Percentiles rank a stretch among this genome's conserved stretches.
Conservation (phyloP, 2,797 vertebrate genomes). For the Liparis tanakae region DNA sequence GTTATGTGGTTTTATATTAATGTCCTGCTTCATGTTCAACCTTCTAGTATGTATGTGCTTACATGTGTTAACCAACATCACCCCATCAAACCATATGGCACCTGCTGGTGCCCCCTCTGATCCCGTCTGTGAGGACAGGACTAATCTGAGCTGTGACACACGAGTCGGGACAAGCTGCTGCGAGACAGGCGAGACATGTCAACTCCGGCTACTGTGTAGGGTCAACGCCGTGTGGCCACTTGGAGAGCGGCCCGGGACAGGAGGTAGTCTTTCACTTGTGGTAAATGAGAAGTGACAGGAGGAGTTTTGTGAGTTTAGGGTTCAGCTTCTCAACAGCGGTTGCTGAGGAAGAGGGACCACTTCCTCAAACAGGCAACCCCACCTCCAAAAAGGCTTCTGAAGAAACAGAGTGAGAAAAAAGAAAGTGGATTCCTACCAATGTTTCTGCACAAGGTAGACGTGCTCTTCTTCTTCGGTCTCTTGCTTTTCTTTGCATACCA, state of each 20-base stretch:
- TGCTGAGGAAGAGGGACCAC: neutral
- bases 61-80: constrained; percentile 31
- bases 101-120: constrained; percentile 58
- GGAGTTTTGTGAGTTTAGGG: constrained; percentile 5
- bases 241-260: constrained; percentile 24
- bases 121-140: constrained; percentile 57
- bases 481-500: constrained; percentile 96
- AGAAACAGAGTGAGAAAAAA: neutral
- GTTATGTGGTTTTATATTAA: neutral
- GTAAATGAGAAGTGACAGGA: constrained; percentile 36
- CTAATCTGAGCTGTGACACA: constrained; percentile 75
- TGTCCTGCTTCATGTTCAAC: neutral
- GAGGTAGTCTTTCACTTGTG: constrained; percentile 7
- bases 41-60: constrained; percentile 2
- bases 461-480: constrained; percentile 91
- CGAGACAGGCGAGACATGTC: constrained; percentile 43
- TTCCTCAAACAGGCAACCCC: constrained; percentile 11
- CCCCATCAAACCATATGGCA: constrained; percentile 58
- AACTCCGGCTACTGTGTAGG: constrained; percentile 29
- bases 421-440: constrained; percentile 81
- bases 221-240: constrained; percentile 45
- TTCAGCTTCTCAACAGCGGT: constrained; percentile 5
- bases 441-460: constrained; percentile 87
- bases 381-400: constrained; percentile 3
- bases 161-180: constrained; percentile 62